Conservation (phyloP, 2,113 vertebrate species). For the Oceanodroma tethys region DNA sequence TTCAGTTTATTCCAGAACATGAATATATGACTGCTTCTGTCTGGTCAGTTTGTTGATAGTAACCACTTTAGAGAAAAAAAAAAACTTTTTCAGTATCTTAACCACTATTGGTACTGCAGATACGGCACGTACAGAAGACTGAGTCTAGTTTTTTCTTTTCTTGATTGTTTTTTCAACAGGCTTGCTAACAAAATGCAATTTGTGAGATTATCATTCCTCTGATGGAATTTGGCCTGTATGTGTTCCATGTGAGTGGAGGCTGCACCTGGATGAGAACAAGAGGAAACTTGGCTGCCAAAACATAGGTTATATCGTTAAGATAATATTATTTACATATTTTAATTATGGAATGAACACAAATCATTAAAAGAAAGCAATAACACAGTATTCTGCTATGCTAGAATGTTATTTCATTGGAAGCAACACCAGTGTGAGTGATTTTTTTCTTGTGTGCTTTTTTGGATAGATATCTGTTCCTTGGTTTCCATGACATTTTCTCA, state of each 20-base stretch:
- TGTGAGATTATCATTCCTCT: neutral
- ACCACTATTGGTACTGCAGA: neutral
- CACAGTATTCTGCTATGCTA: neutral
- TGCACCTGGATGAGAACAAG: neutral
- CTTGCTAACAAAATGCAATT: neutral
- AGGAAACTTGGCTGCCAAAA: neutral
- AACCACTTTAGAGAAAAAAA: neutral
- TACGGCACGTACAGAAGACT: neutral
- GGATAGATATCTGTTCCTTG: neutral
- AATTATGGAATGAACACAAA: neutral
- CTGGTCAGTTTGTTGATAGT: neutral
- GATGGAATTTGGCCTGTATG: neutral
- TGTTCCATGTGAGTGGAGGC: neutral
- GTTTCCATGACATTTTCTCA: neutral
- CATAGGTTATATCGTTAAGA: neutral
- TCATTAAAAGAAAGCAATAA: neutral
- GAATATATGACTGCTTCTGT: neutral
- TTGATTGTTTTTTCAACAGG: neutral
- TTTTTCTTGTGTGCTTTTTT: neutral
- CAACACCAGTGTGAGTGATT: rapidly evolving
- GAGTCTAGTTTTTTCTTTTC: neutral
- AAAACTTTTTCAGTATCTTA: neutral
- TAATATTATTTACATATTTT: neutral
- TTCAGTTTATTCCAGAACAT: neutral
- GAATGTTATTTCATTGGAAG: neutral